phyloP scores from a whole-genome alignment of 2,113 vertebrate species.

The Sturnus vulgaris region DNA sequence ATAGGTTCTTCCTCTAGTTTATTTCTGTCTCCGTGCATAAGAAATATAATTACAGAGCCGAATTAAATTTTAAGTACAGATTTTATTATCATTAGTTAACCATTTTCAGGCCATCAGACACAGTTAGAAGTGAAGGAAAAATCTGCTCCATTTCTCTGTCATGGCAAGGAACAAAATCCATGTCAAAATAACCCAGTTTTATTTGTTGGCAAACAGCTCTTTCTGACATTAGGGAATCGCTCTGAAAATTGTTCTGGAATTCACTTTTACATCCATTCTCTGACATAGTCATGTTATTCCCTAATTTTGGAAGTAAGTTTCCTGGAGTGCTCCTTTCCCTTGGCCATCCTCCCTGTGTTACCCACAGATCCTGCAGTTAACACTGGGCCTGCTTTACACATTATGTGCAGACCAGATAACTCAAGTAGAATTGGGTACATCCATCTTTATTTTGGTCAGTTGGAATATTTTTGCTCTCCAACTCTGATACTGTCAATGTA shows the following conservation, averaged over 20 bases:
- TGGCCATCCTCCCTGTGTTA: background rate
- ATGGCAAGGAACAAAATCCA: background rate
- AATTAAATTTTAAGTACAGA: slow-evolving; percentile 41
- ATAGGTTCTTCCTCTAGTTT: slow-evolving; percentile 54
- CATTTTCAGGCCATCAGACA: background rate
- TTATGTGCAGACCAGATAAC: background rate
- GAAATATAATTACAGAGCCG: slow-evolving; percentile 53
- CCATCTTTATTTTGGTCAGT: background rate
- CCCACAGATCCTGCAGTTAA: background rate
- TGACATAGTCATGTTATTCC: background rate
- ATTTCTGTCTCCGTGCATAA: slow-evolving; percentile 46
- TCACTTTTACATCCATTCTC: background rate
- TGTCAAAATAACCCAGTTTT: background rate
- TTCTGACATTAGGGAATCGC: background rate
- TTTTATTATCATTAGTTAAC: slow-evolving; percentile 30
- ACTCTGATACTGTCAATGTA: background rate
- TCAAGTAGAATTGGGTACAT: background rate
- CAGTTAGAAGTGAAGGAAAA: background rate
- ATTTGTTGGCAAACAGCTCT: background rate
- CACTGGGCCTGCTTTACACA: background rate
- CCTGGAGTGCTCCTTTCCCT: background rate
- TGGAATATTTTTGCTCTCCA: background rate
- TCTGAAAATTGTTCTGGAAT: background rate
- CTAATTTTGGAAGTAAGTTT: background rate
- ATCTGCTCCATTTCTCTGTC: background rate